Conservation (phyloP, 2,888 invertebrate species). For the Mimachlamys varia region DNA sequence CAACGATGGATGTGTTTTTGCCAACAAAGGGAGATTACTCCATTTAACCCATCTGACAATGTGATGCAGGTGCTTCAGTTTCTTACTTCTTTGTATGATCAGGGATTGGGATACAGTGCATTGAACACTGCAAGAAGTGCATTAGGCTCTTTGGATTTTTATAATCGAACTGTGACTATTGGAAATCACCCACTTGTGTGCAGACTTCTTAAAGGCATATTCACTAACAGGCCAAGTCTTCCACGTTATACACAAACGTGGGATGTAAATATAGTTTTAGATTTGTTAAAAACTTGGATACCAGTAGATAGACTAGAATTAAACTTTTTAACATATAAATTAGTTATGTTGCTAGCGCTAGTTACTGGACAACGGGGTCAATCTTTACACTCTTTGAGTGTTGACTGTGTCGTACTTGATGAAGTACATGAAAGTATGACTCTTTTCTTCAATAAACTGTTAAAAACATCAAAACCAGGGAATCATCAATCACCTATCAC, state of each 20-base stretch:
- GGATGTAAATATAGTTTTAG: slow-evolving; percentile 51
- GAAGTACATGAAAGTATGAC: too few relatives aligned
- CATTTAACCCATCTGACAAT: neutral
- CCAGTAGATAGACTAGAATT: slow-evolving; percentile 47
- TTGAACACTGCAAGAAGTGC: neutral
- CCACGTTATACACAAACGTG: slow-evolving; percentile 55
- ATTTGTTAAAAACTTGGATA: slow-evolving; percentile 42
- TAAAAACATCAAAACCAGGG: too few relatives aligned
- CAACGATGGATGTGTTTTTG: neutral
- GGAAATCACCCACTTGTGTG: slow-evolving; percentile 45
- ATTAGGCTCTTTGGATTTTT: neutral
- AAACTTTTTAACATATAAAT: neutral
- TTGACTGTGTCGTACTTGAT: too few relatives aligned
- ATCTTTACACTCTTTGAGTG: slow-evolving; percentile 45
- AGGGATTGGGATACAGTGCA: neutral
- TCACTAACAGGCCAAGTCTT: slow-evolving; percentile 49
- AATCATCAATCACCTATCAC: too few relatives aligned
- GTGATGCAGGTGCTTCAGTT: too few relatives aligned
- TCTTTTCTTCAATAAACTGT: too few relatives aligned
- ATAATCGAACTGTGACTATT: neutral
- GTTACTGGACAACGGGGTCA: slow-evolving; percentile 55
- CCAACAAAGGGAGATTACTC: neutral
- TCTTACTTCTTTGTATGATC: neutral
- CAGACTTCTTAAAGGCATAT: slow-evolving; percentile 56
- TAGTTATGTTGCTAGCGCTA: slow-evolving; percentile 49